Evolutionary conservation across 2,113 vertebrate species (phyloP), one percentile per base, ranked within the genome.

Genomic region (Neolamprologus falcicula): DNA sequence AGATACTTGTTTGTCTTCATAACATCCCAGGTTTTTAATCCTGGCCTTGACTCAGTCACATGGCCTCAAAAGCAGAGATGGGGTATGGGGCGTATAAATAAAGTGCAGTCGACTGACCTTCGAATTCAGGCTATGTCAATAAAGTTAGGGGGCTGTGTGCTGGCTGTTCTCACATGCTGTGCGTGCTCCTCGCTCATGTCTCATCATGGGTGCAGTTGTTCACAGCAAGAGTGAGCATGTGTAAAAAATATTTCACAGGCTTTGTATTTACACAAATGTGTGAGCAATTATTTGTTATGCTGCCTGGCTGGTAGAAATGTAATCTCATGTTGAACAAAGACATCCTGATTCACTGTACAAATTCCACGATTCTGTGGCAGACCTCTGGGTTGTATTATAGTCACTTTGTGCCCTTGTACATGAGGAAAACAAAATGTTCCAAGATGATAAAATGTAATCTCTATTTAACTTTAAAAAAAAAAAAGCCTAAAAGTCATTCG

Each of bases 371-470:
- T 80, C 35, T 83, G 71, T n/a, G 24, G 3, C 78, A 85, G 66
- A 21, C 83, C 42, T 26, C 42, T 50, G 59, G 13, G 47, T 37
- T 80, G 19, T 4, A 31, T 57, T 33, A 79, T 71, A 59, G 80
- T 91, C 92, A 83, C 83, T 81, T 24, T 6, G 14, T 45, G 86
- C 86, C 85, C 73, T 90, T 78, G 82, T 50, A 57, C 55, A 80
- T 53, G 80, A 89, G 83, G 59, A 87, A 80, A 83, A 84, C n/a
- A 66, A 80, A 40, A n/a, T 76, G 52, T 83, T 59, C 42, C 79
- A 16, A 83, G n/a, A 86, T 50, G 90, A 93, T 91, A 84, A 91
- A 90, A 50, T 26, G 7, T n/a, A 86, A 87, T 91, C 91, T 66
- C 59, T 80, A 10, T 86, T 80, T 83, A 54, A 80, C 28, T 91